These are phyloP conservation scores for Stichodactyla mertensii DNA, from an alignment of 64 coral and sea anemone species.

Conservation along the genomic window DNA sequence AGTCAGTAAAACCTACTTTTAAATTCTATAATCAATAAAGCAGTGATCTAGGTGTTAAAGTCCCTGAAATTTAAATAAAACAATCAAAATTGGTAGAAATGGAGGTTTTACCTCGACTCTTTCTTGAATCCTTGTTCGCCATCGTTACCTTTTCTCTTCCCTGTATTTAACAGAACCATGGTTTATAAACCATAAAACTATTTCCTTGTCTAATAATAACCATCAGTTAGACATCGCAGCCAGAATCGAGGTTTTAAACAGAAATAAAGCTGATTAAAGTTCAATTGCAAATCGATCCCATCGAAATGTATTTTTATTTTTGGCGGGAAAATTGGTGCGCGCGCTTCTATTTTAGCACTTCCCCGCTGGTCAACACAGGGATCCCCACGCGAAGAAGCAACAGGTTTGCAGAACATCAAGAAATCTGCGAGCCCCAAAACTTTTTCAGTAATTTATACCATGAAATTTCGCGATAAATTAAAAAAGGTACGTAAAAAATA, in stretches of 20 bases:
- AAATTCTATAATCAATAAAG: not conserved
- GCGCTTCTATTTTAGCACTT: not conserved
- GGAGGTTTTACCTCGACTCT: not conserved
- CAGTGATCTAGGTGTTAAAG: not conserved
- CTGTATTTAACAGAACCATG: slow-evolving; percentile 61
- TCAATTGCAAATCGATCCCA: not conserved
- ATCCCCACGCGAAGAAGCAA: not conserved
- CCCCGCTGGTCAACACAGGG: not conserved
- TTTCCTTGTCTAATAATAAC: not conserved
- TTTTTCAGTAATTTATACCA: not conserved
- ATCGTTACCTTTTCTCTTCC: slow-evolving; percentile 45
- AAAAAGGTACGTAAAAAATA: too few species aligned
- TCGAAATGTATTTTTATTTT: slow-evolving; percentile 30
- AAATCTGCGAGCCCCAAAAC: not conserved
- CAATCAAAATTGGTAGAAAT: not conserved
- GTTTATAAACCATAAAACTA: not conserved
- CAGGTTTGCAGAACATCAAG: too few species aligned
- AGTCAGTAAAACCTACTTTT: too few species aligned
- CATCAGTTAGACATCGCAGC: not conserved
- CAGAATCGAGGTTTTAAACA: not conserved
- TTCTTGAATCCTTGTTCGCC: slow-evolving; percentile 17
- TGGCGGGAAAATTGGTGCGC: not conserved
- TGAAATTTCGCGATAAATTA: not conserved
- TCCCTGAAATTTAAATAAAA: not conserved
- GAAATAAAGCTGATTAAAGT: not conserved